Evolutionary conservation across 2,113 vertebrate genomes (phyloP), one percentile per base, ranked within the genome.

Genomic region (Oncorhynchus kisutch): DNA sequence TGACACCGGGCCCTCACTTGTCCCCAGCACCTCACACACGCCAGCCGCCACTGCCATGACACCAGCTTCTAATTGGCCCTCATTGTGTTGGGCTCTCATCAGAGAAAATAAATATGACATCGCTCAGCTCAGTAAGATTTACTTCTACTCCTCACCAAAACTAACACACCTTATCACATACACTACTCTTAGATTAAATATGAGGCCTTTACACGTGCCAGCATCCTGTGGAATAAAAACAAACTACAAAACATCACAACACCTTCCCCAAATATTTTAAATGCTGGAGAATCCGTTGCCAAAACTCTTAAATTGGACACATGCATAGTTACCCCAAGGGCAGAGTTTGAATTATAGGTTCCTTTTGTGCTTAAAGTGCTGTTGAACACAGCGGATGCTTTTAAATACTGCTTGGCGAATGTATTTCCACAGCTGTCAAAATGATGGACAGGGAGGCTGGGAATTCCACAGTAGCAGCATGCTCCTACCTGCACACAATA

Each of bases 351-450:
- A n/a, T 60, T 70, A 66, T 66, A 4, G 71, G 57, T 73, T 79
- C 59, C 81, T 77, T 80, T 87, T 86, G 85, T 87, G 82, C 81
- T 81, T 78, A 74, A 83, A 78, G 67, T 77, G 77, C 79, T 49
- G 74, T 80, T 83, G 78, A 86, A 86, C 72, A 49, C 71, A 71
- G 80, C 79, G 85, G 82, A 88, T 66, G 68, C 82, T 82, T 83
- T 73, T 88, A 81, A 89, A 90, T 90, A 94, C 94, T 94, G 95
- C 95, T 94, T 95, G 94, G 94, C 90, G 86, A 95, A 95, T 94
- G 91, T 94, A 94, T 95, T 96, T 95, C 90, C 94, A 94, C 94
- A 94, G 95, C 95, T 96, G 95, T 95, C 96, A 95, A 92, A 81
- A 89, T 96, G 96, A 97, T 91, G 93, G 95, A 96, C 95, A 93